These are phyloP conservation scores for Ctenoplectra terminalis DNA, from an alignment of 1,140 invertebrate species.

Conservation along the genomic window DNA sequence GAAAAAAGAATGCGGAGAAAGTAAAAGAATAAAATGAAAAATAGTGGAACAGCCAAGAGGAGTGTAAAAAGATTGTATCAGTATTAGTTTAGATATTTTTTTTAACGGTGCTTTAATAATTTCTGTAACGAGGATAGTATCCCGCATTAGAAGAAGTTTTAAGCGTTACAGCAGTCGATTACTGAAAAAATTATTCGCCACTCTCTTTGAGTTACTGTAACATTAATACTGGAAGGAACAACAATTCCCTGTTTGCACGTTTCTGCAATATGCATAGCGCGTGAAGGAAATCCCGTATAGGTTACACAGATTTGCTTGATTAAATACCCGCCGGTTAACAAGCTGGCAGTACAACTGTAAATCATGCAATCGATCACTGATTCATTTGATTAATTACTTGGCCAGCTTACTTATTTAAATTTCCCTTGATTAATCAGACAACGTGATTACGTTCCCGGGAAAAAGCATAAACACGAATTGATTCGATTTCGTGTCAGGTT, in stretches of 20 bases:
- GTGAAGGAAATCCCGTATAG: neutral
- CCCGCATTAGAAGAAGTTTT: no score
- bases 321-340: slow-evolving; percentile 10
- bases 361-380: neutral
- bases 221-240: neutral
- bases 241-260: neutral
- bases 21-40: no score
- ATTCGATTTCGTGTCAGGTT: neutral
- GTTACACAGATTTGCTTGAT: slow-evolving; percentile 16
- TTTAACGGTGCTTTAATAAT: no score
- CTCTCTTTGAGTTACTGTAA: neutral
- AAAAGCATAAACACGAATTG: neutral
- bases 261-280: neutral
- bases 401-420: slow-evolving; percentile 31
- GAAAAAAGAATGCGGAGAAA: no score
- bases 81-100: no score
- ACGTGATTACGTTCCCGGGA: neutral
- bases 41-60: no score
- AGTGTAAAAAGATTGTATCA: no score
- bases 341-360: neutral
- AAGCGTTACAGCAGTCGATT: no score
- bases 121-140: no score
- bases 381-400: slow-evolving; percentile 10
- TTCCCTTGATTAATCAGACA: neutral
- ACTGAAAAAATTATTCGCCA: neutral